Conservation (phyloP, 1,140 invertebrate species). For the Papilio dardanus region DNA sequence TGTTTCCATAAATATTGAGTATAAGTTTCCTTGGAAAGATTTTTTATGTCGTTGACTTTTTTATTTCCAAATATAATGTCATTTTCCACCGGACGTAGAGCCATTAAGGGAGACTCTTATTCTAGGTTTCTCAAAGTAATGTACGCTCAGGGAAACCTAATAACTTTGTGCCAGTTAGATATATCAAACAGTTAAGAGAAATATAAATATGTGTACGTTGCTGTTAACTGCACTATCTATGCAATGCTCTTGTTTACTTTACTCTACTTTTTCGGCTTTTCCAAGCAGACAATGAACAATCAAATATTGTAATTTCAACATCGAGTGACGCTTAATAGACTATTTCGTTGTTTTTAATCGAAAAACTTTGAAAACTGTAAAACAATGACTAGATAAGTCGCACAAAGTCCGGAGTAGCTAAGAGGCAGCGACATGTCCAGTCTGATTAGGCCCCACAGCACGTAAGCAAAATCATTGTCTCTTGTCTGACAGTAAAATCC, state of each 20-base stretch:
- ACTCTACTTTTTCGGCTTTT: too few relatives aligned
- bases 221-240: neutral
- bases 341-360: conserved; percentile 44
- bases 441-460: conserved; percentile 54
- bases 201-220: neutral
- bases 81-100: neutral
- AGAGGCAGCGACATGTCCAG: conserved; percentile 65
- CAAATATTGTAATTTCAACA: neutral
- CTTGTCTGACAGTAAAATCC: conserved; percentile 56
- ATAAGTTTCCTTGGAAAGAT: conserved; percentile 4
- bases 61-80: neutral
- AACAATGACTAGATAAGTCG: conserved; percentile 62
- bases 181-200: too few relatives aligned
- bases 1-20: conserved; percentile 20
- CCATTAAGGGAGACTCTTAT: too few relatives aligned
- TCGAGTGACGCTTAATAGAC: neutral
- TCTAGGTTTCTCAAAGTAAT: too few relatives aligned
- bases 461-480: conserved; percentile 61
- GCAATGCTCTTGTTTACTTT: too few relatives aligned
- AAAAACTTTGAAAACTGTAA: conserved; percentile 68
- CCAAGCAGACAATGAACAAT: too few relatives aligned
- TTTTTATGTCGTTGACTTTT: neutral
- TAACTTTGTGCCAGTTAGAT: too few relatives aligned
- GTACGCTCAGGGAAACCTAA: too few relatives aligned
- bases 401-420: conserved; percentile 58